Percentiles rank a stretch among this genome's conserved stretches.
phyloP scores from a whole-genome alignment of 2,888 invertebrate species.

The Apamea epomidion region DNA sequence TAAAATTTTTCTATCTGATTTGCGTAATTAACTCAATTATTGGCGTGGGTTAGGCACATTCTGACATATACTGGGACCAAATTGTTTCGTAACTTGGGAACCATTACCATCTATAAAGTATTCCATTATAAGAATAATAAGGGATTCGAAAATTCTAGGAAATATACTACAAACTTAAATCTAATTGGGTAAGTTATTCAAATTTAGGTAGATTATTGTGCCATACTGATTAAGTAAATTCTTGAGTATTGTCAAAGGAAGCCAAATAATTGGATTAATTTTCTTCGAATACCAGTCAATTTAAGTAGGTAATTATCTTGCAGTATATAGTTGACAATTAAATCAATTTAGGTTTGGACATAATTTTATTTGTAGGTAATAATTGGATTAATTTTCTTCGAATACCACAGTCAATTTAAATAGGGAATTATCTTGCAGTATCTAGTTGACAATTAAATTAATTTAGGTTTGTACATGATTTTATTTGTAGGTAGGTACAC shows the following conservation, averaged over 20 bases:
- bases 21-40: not conserved
- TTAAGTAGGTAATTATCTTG: conserved; percentile 16
- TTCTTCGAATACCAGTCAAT: not conserved
- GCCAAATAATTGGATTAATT: conserved; percentile 23
- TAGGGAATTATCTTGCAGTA: conserved; percentile 3
- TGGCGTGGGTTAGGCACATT: not conserved
- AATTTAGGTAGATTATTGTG: not conserved
- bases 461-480: not conserved
- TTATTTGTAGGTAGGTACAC: not conserved
- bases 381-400: conserved; percentile 24
- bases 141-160: not conserved
- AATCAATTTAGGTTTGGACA: not conserved
- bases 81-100: not conserved
- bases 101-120: not conserved
- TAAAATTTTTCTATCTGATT: not conserved
- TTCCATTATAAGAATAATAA: no score
- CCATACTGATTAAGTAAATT: conserved; percentile 22
- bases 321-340: not conserved
- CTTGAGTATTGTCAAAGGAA: conserved; percentile 22
- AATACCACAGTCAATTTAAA: conserved; percentile 8
- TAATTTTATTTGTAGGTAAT: not conserved
- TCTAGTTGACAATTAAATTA: not conserved
- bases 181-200: not conserved
- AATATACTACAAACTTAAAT: not conserved
- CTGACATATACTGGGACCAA: not conserved